Conservation (phyloP, 2,113 vertebrate species). For the Alethe diademata region DNA sequence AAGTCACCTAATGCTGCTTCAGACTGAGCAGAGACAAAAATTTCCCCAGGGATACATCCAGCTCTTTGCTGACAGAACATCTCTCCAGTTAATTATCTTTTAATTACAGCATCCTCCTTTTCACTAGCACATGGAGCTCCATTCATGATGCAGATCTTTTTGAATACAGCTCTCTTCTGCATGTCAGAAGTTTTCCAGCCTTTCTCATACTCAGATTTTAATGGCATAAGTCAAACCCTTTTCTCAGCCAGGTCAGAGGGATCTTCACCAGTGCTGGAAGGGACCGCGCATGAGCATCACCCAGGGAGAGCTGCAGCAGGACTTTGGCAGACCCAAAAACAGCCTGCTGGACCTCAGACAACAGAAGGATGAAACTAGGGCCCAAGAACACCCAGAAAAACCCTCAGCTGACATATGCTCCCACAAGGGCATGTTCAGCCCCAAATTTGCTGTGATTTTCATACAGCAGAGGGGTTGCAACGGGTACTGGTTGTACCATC, state of each 20-base stretch:
- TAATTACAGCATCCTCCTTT: not conserved
- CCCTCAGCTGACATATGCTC: not conserved
- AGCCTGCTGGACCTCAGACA: not conserved
- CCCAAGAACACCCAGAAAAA: not conserved
- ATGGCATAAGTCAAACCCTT: not conserved
- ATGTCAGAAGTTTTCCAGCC: not conserved
- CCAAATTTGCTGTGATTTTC: not conserved
- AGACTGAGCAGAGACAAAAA: not conserved
- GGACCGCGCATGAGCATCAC: rapidly evolving
- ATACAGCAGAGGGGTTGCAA: not conserved
- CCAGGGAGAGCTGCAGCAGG: not conserved
- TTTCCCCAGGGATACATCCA: not conserved
- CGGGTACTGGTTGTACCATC: not conserved
- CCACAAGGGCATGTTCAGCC: not conserved
- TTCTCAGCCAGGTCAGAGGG: not conserved
- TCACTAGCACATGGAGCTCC: rapidly evolving
- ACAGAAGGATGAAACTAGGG: not conserved
- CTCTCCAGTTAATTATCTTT: not conserved
- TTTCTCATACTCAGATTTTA: not conserved
- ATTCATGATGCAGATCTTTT: not conserved
- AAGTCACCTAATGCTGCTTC: not conserved
- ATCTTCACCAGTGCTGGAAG: rapidly evolving
- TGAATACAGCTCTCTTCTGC: not conserved
- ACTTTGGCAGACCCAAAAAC: not conserved
- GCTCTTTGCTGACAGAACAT: not conserved